These are phyloP conservation scores for Rosalia funebris DNA, from an alignment of 2,888 invertebrate genomes.

Conservation along the genomic window DNA sequence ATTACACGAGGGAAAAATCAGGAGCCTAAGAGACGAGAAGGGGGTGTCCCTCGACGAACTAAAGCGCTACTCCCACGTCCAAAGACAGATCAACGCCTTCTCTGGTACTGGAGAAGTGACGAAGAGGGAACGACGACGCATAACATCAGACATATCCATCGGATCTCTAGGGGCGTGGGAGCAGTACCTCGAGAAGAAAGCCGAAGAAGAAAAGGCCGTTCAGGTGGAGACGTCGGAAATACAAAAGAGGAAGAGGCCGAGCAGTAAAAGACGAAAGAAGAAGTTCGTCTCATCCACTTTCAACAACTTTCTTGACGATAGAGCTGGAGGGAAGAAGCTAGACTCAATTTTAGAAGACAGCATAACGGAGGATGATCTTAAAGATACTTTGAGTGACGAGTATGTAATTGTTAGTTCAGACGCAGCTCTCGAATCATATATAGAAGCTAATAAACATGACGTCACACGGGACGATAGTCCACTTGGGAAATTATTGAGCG, in stretches of 20 bases:
- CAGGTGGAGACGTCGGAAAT: slow-evolving; percentile 25
- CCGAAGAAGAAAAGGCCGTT: slow-evolving; percentile 11
- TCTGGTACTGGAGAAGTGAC: slow-evolving; percentile 27
- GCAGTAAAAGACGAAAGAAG: slow-evolving; percentile 40
- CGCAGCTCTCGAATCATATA: background rate
- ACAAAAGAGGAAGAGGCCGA: slow-evolving; percentile 33
- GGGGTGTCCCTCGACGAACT: slow-evolving; percentile 38
- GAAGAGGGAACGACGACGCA: slow-evolving; percentile 38
- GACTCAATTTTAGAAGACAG: slow-evolving; percentile 34
- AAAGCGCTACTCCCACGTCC: slow-evolving; percentile 44
- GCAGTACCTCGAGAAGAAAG: slow-evolving; percentile 39
- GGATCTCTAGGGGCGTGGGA: slow-evolving; percentile 50
- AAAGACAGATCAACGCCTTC: slow-evolving; percentile 44
- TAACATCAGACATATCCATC: slow-evolving; percentile 41
- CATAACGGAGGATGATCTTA: background rate
- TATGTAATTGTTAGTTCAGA: background rate
- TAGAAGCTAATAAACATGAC: background rate
- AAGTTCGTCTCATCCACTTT: slow-evolving; percentile 50
- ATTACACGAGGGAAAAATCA: slow-evolving; percentile 44
- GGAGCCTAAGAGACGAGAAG: slow-evolving; percentile 25
- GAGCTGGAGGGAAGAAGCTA: slow-evolving; percentile 13
- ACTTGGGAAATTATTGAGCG: background rate
- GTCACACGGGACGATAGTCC: background rate
- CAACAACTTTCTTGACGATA: slow-evolving; percentile 46
- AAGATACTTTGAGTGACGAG: too few species aligned